A percentile compares a stretch with the other conserved stretches of the same genome.
Conservation (phyloP, 2,797 vertebrate species). For the Gadopsis marmoratus region DNA sequence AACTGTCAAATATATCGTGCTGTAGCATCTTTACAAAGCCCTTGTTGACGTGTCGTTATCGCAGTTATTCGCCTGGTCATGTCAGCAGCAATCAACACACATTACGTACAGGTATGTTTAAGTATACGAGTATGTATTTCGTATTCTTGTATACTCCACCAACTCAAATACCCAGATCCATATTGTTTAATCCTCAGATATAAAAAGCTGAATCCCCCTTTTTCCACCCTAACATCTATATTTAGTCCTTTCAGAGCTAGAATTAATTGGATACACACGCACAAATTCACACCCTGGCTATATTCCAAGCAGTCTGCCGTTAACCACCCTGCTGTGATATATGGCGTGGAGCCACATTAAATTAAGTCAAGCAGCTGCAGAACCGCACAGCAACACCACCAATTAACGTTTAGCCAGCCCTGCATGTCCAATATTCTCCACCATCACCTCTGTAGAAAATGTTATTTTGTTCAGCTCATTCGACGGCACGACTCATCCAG, state of each 20-base stretch:
- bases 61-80: background rate
- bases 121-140: background rate
- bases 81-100: too few species aligned
- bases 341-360: background rate
- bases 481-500: too few species aligned
- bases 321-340: conserved; percentile 34
- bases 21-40: background rate
- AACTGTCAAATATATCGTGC: too few species aligned
- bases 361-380: conserved; percentile 31
- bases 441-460: background rate
- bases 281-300: background rate
- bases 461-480: conserved; percentile 1
- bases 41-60: background rate
- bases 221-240: background rate
- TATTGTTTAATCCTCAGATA: background rate
- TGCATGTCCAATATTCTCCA: conserved; percentile 17
- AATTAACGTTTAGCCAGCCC: conserved; percentile 25
- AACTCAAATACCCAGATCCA: conserved; percentile 5
- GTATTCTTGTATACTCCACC: background rate
- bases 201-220: background rate
- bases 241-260: conserved; percentile 6
- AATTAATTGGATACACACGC: conserved; percentile 29
- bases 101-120: background rate
- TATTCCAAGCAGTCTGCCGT: background rate
- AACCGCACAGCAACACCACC: background rate